These are phyloP conservation scores for Arremon brunneinucha DNA, from an alignment of 2,797 vertebrate genomes.

Conservation along the genomic window DNA sequence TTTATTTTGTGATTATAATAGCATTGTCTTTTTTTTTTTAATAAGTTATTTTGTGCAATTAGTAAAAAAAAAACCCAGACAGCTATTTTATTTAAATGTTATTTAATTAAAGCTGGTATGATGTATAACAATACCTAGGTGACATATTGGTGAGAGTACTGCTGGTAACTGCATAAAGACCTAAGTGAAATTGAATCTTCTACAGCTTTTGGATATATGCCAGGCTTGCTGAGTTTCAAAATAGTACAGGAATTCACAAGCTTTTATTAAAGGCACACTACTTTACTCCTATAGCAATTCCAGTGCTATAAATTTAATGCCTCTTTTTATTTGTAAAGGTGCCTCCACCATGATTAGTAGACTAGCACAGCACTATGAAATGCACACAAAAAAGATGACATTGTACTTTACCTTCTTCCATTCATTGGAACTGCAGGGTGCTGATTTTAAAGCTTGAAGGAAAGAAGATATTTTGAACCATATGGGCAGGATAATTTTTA, in stretches of 20 bases:
- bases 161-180: neutral
- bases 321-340: neutral
- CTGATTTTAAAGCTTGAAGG: neutral
- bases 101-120: neutral
- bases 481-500: neutral
- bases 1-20: neutral
- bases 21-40: neutral
- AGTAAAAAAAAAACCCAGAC: rapidly evolving
- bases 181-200: neutral
- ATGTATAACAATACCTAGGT: neutral
- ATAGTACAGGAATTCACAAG: neutral
- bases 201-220: neutral
- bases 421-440: neutral
- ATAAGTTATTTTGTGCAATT: neutral
- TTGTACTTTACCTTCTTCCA: neutral
- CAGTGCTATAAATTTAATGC: neutral
- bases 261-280: neutral
- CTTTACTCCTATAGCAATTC: neutral
- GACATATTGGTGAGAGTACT: neutral
- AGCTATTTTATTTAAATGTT: neutral
- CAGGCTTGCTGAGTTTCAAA: neutral
- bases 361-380: neutral
- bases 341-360: neutral
- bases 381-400: neutral
- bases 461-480: neutral